A percentile compares a stretch with the other conserved stretches of the same genome.
phyloP scores from a whole-genome alignment of 2,888 invertebrate species.

The Dolichomitus sp. region DNA sequence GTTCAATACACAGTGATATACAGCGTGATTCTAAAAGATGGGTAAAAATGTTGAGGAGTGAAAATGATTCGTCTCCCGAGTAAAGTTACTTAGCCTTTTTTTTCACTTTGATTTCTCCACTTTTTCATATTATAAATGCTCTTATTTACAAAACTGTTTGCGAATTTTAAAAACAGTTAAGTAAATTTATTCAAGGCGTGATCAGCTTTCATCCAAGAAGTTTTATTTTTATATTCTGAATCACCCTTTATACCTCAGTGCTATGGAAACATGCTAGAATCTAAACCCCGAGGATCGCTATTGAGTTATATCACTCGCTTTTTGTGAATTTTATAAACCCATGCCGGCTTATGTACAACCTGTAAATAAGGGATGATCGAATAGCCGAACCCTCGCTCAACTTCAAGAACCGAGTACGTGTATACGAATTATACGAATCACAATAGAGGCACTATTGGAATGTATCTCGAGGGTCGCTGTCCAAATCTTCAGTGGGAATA shows the following conservation, averaged over 20 bases:
- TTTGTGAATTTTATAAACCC: neutral
- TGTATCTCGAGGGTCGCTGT: neutral
- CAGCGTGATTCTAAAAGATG: no score
- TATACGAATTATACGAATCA: neutral
- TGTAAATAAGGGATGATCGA: constrained; percentile 10
- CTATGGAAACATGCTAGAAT: neutral
- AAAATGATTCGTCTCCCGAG: no score
- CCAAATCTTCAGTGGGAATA: neutral
- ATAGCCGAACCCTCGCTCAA: neutral
- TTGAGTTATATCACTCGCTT: neutral
- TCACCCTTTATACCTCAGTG: neutral
- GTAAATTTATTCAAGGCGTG: no score
- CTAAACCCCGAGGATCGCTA: neutral
- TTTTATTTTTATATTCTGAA: no score
- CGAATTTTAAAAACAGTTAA: no score
- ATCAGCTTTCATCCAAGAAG: no score
- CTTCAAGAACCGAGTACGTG: neutral
- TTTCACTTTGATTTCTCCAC: no score
- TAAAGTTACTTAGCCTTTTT: no score
- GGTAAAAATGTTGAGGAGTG: no score
- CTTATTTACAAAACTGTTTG: no score
- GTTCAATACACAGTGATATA: constrained; percentile 3
- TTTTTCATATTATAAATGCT: no score
- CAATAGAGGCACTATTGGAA: neutral
- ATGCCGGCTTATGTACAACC: neutral